Conservation (phyloP, 2,888 invertebrate genomes). For the Ophion costatus region DNA sequence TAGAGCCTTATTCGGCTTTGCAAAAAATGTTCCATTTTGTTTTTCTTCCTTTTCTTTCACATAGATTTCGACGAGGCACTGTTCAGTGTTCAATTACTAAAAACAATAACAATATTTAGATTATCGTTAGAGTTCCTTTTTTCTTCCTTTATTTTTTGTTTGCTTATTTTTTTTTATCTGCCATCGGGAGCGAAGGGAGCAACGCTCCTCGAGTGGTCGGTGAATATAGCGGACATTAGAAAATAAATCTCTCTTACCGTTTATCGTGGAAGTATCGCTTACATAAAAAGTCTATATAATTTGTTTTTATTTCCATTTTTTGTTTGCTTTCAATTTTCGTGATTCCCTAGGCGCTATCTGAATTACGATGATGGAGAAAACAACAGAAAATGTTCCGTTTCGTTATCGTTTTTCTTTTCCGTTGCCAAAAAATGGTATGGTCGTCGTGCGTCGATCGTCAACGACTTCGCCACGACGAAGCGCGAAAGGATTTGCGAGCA, state of each 20-base stretch:
- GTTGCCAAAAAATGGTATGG: constrained; percentile 15
- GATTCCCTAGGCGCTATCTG: constrained; percentile 55
- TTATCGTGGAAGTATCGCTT: constrained; percentile 71
- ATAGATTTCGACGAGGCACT: constrained; percentile 82
- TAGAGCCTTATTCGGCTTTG: constrained; percentile 59
- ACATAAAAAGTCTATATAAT: constrained; percentile 61
- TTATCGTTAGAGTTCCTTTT: constrained; percentile 70
- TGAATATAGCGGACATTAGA: constrained; percentile 75
- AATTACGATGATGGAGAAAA: constrained; percentile 50
- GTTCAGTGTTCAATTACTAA: constrained; percentile 80
- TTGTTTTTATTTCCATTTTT: constrained; percentile 31
- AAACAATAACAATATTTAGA: constrained; percentile 80
- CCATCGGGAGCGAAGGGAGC: constrained; percentile 56
- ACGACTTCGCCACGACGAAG: constrained; percentile 31
- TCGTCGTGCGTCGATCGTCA: constrained; percentile 12
- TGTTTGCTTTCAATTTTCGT: constrained; percentile 33
- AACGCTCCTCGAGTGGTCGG: constrained; percentile 66
- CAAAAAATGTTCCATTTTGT: constrained; percentile 65
- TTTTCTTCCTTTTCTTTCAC: constrained; percentile 68
- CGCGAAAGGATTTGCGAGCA: constrained; percentile 24
- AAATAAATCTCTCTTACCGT: constrained; percentile 77
- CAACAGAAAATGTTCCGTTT: constrained; percentile 10
- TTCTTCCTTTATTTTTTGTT: constrained; percentile 24
- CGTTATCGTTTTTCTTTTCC: constrained; percentile 9
- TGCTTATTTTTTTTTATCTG: constrained; percentile 29